These are phyloP conservation scores for Sabatieria punctata DNA, from an alignment of 2,888 invertebrate genomes.

Conservation along the genomic window DNA sequence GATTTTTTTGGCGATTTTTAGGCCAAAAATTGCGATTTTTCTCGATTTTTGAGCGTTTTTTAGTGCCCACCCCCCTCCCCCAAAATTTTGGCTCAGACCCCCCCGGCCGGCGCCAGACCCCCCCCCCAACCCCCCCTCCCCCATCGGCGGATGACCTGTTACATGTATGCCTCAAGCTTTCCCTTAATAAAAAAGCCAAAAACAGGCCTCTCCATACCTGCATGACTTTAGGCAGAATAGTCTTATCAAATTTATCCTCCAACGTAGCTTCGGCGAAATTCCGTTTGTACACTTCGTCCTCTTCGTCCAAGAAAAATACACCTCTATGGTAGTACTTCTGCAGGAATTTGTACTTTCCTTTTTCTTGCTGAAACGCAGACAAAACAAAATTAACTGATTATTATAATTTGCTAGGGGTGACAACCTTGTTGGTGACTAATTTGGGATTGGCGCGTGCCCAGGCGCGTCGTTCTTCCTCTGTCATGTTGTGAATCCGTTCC, in stretches of 20 bases:
- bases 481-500: conserved; percentile 74
- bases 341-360: conserved; percentile 96
- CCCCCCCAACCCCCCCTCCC: too few species aligned
- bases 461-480: conserved; percentile 81
- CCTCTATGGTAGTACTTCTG: conserved; percentile 99
- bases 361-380: conserved; percentile 44
- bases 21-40: too few species aligned
- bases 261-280: conserved; percentile 88
- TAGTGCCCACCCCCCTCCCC: too few species aligned
- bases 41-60: too few species aligned
- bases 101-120: too few species aligned
- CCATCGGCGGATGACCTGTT: too few species aligned
- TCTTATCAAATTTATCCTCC: conserved; percentile 98
- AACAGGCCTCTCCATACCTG: conserved; percentile 43
- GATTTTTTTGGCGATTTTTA: too few species aligned
- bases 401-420: not conserved
- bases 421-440: conserved; percentile 67
- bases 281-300: conserved; percentile 44
- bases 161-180: too few species aligned
- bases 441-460: conserved; percentile 81
- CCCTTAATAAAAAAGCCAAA: conserved; percentile 4
- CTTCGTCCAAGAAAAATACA: conserved; percentile 70
- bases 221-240: conserved; percentile 96
- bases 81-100: too few species aligned
- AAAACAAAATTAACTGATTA: not conserved